Base-by-base conservation (phyloP, 2,113 vertebrate species). In the Genyomyrus donnyi region DNA sequence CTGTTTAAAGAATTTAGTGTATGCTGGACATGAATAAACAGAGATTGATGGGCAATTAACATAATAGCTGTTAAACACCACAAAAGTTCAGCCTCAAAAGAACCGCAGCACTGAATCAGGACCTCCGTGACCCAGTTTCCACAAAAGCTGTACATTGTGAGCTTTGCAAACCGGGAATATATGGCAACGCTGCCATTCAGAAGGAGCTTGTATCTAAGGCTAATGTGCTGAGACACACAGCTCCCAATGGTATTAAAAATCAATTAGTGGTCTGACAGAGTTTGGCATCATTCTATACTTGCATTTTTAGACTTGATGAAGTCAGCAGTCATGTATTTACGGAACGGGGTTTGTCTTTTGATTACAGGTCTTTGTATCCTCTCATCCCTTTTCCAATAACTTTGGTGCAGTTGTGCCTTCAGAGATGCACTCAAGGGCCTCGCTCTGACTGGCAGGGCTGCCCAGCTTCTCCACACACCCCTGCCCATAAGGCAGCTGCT, bases 401-500 rank as follows among this genome's bases (percentile, higher is more conserved):
- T 10, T 27, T 66, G 62, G 9, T 66, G 62, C 62, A 17, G 31
- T 39, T 39, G 13, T n/a, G 85, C 45, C 58, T 42, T 27, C 1
- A 1, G 89, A 86, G 42, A 31, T 49, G 35, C 58, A 89, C 85
- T 24, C 87, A 42, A 8, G 48, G 90, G 87, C 27, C 90, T 89
- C 74, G 80, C 1, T 0, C 91, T 93, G 10, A 13, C 90, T 91
- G 92, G 92, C 27, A 92, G 93, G 56, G 91, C 86, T 53, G 56
- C 13, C 0, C 50, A 4, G 19, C 58, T 80, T 45, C 52, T 88
- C 42, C 87, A 88, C 91, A 91, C 90, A 27, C 90, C 91, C 85
- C 93, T 95, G 94, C 94, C 94, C 24, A 94, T 94, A 94, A 94
- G 84, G 89, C 49, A 89, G 50, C 66, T 88, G 7, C 91, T 93